phyloP scores from a whole-genome alignment of 2,888 invertebrate species.

The Slavum lentiscoides region DNA sequence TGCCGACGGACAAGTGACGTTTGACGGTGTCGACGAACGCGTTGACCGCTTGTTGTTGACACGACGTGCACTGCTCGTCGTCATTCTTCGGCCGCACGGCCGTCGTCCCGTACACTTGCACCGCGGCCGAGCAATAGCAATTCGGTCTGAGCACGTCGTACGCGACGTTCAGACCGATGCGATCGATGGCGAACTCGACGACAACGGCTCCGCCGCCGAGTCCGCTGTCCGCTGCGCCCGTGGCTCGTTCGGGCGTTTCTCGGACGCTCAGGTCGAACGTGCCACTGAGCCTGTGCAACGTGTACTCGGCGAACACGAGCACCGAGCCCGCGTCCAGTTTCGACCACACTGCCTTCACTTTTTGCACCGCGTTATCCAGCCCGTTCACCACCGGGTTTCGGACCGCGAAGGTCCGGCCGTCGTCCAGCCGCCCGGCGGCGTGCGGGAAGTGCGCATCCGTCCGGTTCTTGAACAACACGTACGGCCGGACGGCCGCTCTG shows the following conservation, averaged over 20 bases:
- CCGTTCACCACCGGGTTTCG: background rate
- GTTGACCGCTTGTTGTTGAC: background rate
- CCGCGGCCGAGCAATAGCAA: background rate
- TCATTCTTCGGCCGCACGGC: background rate
- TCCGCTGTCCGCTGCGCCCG: too few species aligned
- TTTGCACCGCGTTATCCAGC: conserved; percentile 2
- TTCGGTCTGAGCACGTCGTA: background rate
- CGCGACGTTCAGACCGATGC: background rate
- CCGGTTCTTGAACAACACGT: conserved; percentile 9
- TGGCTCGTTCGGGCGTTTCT: background rate
- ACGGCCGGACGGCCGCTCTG: conserved; percentile 31
- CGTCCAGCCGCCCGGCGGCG: background rate
- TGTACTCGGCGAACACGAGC: background rate
- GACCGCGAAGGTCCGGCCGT: background rate
- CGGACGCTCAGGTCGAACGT: conserved; percentile 7
- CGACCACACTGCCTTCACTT: background rate
- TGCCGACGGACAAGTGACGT: conserved; percentile 8
- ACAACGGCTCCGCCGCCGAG: background rate
- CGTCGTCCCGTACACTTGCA: background rate
- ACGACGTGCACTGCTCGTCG: background rate
- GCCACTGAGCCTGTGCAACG: conserved; percentile 8
- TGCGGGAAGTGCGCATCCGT: conserved; percentile 29
- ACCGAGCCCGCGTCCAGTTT: too few species aligned
- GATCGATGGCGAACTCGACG: background rate
- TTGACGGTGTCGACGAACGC: background rate